Conservation (phyloP, 2,113 vertebrate species). For the Heterocephalus glaber region DNA sequence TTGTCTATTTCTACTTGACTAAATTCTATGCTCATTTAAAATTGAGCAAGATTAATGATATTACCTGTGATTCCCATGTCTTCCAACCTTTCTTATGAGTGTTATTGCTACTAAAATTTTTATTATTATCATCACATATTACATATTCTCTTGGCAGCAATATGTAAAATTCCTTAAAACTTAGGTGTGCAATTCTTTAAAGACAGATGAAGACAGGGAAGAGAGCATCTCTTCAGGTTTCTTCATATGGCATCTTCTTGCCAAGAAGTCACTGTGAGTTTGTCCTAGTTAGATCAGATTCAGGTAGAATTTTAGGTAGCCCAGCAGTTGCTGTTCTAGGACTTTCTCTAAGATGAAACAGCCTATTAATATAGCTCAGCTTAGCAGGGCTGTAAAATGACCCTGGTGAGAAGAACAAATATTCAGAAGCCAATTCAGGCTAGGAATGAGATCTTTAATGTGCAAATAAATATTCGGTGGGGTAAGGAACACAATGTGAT, state of each 20-base stretch:
- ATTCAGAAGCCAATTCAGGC: constrained; percentile 1
- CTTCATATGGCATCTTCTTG: constrained; percentile 27
- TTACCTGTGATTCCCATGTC: neutral
- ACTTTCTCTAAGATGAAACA: constrained; percentile 23
- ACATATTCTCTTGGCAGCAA: neutral
- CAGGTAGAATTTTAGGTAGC: constrained; percentile 43
- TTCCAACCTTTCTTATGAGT: neutral
- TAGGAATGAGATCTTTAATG: constrained; percentile 30
- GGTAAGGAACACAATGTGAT: neutral
- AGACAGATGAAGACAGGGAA: neutral
- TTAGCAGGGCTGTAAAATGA: constrained; percentile 19
- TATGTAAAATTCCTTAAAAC: neutral
- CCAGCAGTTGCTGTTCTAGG: neutral
- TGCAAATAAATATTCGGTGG: constrained; percentile 46
- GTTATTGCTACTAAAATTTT: neutral
- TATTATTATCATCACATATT: neutral
- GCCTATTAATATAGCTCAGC: neutral
- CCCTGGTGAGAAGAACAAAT: neutral
- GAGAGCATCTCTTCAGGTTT: neutral
- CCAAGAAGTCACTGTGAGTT: constrained; percentile 58
- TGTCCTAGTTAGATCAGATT: constrained; percentile 42
- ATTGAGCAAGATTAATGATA: neutral
- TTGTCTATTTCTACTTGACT: constrained; percentile 41
- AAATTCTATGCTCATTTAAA: constrained; percentile 39
- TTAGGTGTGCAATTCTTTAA: neutral